Evolutionary conservation across 2,797 vertebrate species (phyloP).

Genomic region (Argentina silus): DNA sequence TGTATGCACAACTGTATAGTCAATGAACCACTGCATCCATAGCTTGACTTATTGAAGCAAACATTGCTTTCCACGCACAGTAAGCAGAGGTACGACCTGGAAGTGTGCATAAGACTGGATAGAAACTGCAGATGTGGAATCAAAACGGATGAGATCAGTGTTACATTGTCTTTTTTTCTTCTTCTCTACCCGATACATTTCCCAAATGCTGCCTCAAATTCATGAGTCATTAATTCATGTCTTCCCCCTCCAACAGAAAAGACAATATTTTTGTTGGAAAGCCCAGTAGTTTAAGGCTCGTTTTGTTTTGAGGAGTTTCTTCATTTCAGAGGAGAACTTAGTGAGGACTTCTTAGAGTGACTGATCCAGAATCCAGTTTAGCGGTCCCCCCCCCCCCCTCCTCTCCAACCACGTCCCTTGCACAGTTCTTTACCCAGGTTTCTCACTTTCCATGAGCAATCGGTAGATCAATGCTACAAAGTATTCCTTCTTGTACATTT

Average conservation of each 20-base stretch:
- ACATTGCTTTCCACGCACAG: slow-evolving; percentile 18
- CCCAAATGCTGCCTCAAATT: neutral
- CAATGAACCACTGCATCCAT: slow-evolving; percentile 5
- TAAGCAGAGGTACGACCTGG: slow-evolving; percentile 57
- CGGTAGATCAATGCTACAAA: slow-evolving; percentile 11
- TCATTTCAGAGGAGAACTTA: neutral
- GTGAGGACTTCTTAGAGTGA: neutral
- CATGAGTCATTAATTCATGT: slow-evolving; percentile 6
- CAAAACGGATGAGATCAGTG: slow-evolving; percentile 78
- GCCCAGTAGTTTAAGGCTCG: slow-evolving; percentile 6
- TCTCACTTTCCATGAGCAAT: neutral
- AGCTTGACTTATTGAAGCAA: slow-evolving; percentile 3
- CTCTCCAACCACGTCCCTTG: neutral
- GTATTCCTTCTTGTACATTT: neutral
- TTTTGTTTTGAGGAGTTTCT: neutral
- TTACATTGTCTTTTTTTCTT: slow-evolving; percentile 1
- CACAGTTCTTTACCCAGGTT: too few relatives aligned
- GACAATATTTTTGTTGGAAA: neutral
- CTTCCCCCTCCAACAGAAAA: neutral
- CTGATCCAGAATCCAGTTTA: neutral
- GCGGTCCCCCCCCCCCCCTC: too few relatives aligned
- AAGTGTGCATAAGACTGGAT: slow-evolving; percentile 88
- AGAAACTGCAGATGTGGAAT: slow-evolving; percentile 88
- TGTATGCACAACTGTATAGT: slow-evolving; percentile 7
- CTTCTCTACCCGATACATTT: neutral